Conservation (phyloP, 2,113 vertebrate species). For the Pygoscelis adeliae region DNA sequence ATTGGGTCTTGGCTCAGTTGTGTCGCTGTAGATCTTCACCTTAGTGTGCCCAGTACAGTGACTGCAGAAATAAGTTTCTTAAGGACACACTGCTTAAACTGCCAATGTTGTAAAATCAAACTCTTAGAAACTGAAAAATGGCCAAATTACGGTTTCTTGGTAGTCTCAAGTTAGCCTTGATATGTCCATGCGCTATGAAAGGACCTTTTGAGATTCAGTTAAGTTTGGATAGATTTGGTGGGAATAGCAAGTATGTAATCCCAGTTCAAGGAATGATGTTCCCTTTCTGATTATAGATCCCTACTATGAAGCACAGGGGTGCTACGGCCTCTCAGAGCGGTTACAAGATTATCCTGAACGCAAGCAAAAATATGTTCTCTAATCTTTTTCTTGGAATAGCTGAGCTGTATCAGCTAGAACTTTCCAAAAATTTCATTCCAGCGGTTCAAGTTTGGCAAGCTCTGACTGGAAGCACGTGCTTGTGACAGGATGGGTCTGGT, state of each 20-base stretch:
- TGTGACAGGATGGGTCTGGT: conserved; percentile 24
- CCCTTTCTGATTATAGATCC: not conserved
- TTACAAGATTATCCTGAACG: not conserved
- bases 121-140: not conserved
- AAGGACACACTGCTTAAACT: not conserved
- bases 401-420: conserved; percentile 10
- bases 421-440: not conserved
- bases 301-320: not conserved
- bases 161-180: not conserved
- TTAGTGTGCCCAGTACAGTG: not conserved
- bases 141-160: not conserved
- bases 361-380: not conserved
- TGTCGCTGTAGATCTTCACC: not conserved
- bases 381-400: conserved; percentile 24
- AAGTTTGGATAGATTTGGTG: not conserved
- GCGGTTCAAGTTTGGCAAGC: not conserved
- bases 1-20: not conserved
- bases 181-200: not conserved
- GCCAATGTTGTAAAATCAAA: not conserved
- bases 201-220: not conserved
- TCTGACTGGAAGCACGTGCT: not conserved
- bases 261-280: not conserved
- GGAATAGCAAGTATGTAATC: not conserved
- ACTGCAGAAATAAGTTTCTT: not conserved
- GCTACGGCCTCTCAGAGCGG: not conserved